Evolutionary conservation across 2,888 invertebrate species (phyloP).

Genomic region (Mactromeris polynyma): DNA sequence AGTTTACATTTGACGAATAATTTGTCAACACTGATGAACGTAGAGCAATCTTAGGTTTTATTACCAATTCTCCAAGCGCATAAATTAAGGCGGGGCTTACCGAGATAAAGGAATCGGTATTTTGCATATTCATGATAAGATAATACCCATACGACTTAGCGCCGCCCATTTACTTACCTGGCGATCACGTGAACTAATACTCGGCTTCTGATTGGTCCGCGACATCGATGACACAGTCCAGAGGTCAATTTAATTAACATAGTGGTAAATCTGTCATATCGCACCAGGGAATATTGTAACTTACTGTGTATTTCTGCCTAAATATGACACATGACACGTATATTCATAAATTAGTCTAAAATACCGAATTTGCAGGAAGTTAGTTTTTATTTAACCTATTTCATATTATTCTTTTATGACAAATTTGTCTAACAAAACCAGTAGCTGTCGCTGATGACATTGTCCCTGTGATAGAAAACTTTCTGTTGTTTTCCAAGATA

Average conservation of each 20-base stretch:
- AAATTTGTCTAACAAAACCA: no score
- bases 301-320: constrained; percentile 21
- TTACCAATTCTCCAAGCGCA: constrained; percentile 34
- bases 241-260: constrained; percentile 30
- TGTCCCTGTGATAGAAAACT: no score
- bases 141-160: neutral
- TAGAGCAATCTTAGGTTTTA: constrained; percentile 56
- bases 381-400: neutral
- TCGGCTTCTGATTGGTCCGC: constrained; percentile 9
- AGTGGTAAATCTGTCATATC: constrained; percentile 38
- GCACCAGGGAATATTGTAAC: constrained; percentile 23
- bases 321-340: constrained; percentile 26
- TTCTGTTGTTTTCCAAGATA: no score
- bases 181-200: neutral
- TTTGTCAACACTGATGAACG: constrained; percentile 60
- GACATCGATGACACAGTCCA: constrained; percentile 1
- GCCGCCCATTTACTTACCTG: constrained; percentile 32
- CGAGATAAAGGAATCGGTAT: constrained; percentile 41
- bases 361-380: neutral
- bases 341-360: neutral
- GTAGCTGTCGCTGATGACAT: no score
- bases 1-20: constrained; percentile 65
- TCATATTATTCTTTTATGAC: no score
- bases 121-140: constrained; percentile 61
- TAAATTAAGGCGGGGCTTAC: constrained; percentile 52